Conservation (phyloP, 2,113 vertebrate genomes). For the Pollimyrus isidori region DNA sequence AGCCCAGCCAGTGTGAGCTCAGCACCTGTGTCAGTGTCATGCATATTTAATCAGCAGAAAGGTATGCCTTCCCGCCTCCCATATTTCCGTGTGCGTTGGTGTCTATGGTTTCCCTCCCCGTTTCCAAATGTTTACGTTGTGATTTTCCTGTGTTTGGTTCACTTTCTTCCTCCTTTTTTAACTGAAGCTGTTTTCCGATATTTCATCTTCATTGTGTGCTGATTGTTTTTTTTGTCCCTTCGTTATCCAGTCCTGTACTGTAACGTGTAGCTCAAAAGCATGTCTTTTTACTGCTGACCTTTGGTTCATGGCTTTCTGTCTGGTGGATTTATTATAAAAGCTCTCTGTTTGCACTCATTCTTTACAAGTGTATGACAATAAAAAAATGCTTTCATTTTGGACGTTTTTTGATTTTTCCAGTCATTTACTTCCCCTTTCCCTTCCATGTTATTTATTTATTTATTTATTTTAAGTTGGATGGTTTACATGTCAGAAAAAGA, state of each 20-base stretch:
- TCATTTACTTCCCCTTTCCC: conserved; percentile 44
- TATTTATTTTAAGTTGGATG: conserved; percentile 36
- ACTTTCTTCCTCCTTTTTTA: conserved; percentile 36
- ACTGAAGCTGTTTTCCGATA: conserved; percentile 27
- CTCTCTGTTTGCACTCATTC: conserved; percentile 68
- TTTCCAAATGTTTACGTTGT: conserved; percentile 61
- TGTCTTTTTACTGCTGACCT: conserved; percentile 68
- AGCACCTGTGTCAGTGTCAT: conserved; percentile 53
- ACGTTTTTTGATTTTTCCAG: conserved; percentile 57
- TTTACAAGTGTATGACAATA: conserved; percentile 68
- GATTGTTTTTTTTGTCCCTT: conserved; percentile 46
- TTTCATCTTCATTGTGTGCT: conserved; percentile 37
- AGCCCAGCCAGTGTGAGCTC: conserved; percentile 37
- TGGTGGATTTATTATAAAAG: conserved; percentile 56
- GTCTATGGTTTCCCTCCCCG: conserved; percentile 31
- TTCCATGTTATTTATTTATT: conserved; percentile 53
- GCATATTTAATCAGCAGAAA: conserved; percentile 57
- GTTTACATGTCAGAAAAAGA: neutral
- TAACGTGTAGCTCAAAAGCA: conserved; percentile 60
- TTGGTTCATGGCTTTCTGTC: conserved; percentile 64
- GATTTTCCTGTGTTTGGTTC: conserved; percentile 27
- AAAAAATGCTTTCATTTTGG: conserved; percentile 67
- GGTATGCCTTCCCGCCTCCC: conserved; percentile 50
- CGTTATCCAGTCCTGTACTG: conserved; percentile 56
- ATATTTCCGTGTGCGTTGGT: conserved; percentile 27